These are phyloP conservation scores for Dendrolimus houi DNA, from an alignment of 2,888 invertebrate genomes.

Conservation along the genomic window DNA sequence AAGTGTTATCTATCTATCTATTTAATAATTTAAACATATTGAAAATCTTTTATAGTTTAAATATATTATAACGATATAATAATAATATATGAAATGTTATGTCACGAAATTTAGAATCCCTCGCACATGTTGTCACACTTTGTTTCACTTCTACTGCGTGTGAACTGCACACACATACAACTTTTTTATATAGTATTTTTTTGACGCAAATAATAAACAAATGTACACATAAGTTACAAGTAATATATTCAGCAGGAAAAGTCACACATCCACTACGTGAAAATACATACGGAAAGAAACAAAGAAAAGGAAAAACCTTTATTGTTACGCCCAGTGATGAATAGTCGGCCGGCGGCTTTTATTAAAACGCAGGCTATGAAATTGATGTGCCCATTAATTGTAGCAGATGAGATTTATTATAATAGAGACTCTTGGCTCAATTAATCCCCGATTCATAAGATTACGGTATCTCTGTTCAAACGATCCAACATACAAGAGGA, in stretches of 20 bases:
- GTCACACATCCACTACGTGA: not conserved
- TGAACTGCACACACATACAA: too few relatives aligned
- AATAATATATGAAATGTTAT: too few relatives aligned
- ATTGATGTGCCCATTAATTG: conserved; percentile 36
- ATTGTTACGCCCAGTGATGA: conserved; percentile 24
- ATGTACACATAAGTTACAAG: too few relatives aligned
- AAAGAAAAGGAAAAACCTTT: conserved; percentile 19
- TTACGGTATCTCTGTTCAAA: conserved; percentile 18
- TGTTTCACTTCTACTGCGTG: too few relatives aligned
- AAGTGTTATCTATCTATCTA: too few relatives aligned
- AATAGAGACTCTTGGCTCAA: conserved; percentile 28
- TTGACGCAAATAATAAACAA: too few relatives aligned
- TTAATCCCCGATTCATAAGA: conserved; percentile 31
- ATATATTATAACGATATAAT: too few relatives aligned
- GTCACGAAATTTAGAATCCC: too few relatives aligned
- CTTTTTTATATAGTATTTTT: too few relatives aligned
- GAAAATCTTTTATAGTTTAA: too few relatives aligned
- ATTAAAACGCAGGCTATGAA: conserved; percentile 32
- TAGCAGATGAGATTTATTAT: conserved; percentile 26
- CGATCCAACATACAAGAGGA: not conserved
- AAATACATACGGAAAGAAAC: conserved; percentile 9
- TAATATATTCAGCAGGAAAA: not conserved
- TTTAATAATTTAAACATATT: too few relatives aligned
- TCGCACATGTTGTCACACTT: too few relatives aligned
- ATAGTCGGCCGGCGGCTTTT: conserved; percentile 21